These are phyloP conservation scores for Xanthia togata DNA, from an alignment of 2,888 invertebrate species.

Conservation along the genomic window DNA sequence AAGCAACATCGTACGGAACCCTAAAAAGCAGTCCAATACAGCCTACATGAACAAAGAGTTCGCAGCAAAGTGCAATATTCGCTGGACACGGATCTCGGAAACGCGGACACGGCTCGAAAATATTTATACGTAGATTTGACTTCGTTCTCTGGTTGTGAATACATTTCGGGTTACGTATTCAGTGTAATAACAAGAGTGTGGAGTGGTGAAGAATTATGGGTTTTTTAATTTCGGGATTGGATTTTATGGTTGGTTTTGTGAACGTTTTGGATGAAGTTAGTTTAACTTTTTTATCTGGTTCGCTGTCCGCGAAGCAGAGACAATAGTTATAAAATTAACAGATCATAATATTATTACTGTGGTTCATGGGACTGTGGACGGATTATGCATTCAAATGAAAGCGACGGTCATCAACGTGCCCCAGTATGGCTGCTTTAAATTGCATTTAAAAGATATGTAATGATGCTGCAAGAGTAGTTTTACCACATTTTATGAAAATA, in stretches of 20 bases:
- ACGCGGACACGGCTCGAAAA: conserved; percentile 59
- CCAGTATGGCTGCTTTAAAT: too few species aligned
- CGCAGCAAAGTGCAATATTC: conserved; percentile 75
- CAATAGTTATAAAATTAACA: not conserved
- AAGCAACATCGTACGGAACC: conserved; percentile 44
- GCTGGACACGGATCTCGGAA: conserved; percentile 61
- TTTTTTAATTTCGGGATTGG: not conserved
- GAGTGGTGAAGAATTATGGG: conserved; percentile 4
- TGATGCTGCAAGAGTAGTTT: not conserved
- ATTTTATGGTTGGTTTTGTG: not conserved
- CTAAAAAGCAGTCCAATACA: conserved; percentile 64
- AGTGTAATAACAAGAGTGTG: conserved; percentile 19
- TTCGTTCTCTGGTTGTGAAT: conserved; percentile 39
- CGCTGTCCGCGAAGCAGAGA: not conserved
- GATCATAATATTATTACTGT: not conserved
- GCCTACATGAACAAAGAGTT: conserved; percentile 73
- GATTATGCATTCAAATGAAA: too few species aligned
- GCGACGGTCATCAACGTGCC: not conserved
- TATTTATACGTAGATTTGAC: conserved; percentile 46
- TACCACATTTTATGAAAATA: too few species aligned
- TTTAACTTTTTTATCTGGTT: not conserved
- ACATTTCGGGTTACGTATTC: conserved; percentile 31
- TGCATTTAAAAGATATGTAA: not conserved
- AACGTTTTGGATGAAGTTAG: not conserved
- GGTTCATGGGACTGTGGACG: not conserved